Evolutionary conservation across 2,797 vertebrate species (phyloP).

Genomic region (Setipinna tenuifilis): DNA sequence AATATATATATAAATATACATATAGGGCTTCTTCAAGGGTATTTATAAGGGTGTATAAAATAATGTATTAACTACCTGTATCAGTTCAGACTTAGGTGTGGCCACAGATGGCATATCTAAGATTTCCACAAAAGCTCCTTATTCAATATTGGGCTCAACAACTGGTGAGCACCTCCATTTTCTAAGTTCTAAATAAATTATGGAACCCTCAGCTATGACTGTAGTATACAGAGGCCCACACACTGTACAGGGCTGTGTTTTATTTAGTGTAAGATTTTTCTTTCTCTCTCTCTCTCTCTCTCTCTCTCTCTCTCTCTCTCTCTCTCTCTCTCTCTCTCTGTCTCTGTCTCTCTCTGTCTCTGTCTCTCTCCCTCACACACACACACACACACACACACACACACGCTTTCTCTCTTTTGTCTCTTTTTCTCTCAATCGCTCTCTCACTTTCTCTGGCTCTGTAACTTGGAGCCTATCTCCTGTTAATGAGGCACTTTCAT

Average conservation of each 20-base stretch:
- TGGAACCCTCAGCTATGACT: background rate
- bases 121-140: background rate
- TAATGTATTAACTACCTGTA: conserved; percentile 26
- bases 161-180: background rate
- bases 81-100: conserved; percentile 22
- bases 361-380: background rate
- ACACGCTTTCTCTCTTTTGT: background rate
- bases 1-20: conserved; percentile 31
- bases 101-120: conserved; percentile 5
- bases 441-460: background rate
- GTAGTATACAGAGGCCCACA: background rate
- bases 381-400: conserved; percentile 31
- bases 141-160: background rate
- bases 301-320: background rate
- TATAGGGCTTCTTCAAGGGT: conserved; percentile 40
- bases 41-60: conserved; percentile 26
- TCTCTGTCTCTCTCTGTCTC: background rate
- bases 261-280: background rate
- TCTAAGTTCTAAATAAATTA: conserved; percentile 19
- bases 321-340: background rate
- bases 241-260: background rate
- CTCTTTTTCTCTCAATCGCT: background rate
- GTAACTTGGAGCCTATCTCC: conserved; percentile 9
- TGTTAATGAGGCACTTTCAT: conserved; percentile 11
- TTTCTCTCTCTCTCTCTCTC: background rate